Evolutionary conservation across 1,140 invertebrate species (phyloP), one percentile per base, ranked within the genome.

Genomic region (Ceratina calcarata): DNA sequence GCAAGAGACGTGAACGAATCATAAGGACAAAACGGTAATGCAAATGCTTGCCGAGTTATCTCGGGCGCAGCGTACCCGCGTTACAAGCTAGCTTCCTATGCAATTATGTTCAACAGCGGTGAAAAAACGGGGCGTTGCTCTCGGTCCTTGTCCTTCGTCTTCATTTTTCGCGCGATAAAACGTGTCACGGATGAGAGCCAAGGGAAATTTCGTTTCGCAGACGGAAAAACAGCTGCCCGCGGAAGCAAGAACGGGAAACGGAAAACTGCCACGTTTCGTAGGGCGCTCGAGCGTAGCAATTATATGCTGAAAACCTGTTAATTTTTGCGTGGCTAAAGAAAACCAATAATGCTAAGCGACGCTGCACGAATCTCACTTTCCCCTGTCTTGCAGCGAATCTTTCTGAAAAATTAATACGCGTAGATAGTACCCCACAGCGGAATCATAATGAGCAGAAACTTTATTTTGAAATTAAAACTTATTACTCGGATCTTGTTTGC

Each of bases 91-190:
- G 76, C 65, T 77, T 82, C 60, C 79, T 78, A 73, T 85, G 83
- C 83, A 86, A 86, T 86, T 85, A 86, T 77, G 81, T 78, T 75
- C 58, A 80, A 82, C 74, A 81, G 67, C 53, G 72, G 18, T 49
- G 58, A 70, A 57, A 80, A 75, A 77, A 32, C 24, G 22, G 45
- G 27, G 2, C 60, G 27, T 2, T 27, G 22, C 49, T n/a, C 24
- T 24, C 55, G 13, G 18, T 57, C 58, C 12, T 22, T 37, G 37
- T 8, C 67, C 65, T 27, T 49, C 60, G 12, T 70, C 61, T 80
- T 80, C 79, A 75, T 84, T 84, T 84, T 67, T 80, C 75, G 49
- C 45, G 27, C 27, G 58, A 32, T 55, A 74, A 74, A 74, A 64
- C 60, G 71, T n/a, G 37, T 20, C 37, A 45, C 37, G 37, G 37